Conservation (phyloP, 2,797 vertebrate genomes). For the Lutjanus campechanus region DNA sequence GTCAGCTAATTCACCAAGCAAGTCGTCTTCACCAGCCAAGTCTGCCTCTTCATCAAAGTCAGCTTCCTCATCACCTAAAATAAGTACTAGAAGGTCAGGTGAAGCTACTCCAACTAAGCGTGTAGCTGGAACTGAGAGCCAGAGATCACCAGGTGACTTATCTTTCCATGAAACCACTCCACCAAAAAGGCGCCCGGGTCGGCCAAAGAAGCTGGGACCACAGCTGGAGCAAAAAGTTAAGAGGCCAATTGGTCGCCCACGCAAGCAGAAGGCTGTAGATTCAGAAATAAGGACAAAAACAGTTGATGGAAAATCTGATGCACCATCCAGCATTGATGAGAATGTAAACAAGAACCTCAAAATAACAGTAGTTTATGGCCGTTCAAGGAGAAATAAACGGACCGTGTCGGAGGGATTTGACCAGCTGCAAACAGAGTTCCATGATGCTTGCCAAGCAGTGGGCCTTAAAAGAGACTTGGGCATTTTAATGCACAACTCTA, state of each 20-base stretch:
- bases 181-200: slow-evolving; percentile 92
- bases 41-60: slow-evolving; percentile 64
- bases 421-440: slow-evolving; percentile 78
- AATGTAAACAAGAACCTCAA: slow-evolving; percentile 90
- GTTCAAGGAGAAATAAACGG: slow-evolving; percentile 92
- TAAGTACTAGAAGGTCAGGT: slow-evolving; percentile 63
- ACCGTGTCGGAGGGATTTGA: slow-evolving; percentile 90
- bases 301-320: slow-evolving; percentile 63
- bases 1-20: slow-evolving; percentile 39
- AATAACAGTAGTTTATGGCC: slow-evolving; percentile 94
- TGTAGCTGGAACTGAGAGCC: slow-evolving; percentile 52
- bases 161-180: slow-evolving; percentile 80
- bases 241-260: slow-evolving; percentile 94
- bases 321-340: slow-evolving; percentile 72
- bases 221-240: slow-evolving; percentile 92
- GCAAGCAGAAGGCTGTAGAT: slow-evolving; percentile 87
- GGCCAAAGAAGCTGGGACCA: slow-evolving; percentile 94
- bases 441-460: slow-evolving; percentile 69
- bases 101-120: slow-evolving; percentile 73
- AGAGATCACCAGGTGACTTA: slow-evolving; percentile 63
- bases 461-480: slow-evolving; percentile 59
- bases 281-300: slow-evolving; percentile 61
- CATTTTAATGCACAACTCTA: slow-evolving; percentile 59
- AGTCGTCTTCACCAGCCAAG: slow-evolving; percentile 53
- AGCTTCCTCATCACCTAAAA: slow-evolving; percentile 69